phyloP scores from a whole-genome alignment of 2,113 vertebrate genomes.

The Cyanoderma ruficeps region DNA sequence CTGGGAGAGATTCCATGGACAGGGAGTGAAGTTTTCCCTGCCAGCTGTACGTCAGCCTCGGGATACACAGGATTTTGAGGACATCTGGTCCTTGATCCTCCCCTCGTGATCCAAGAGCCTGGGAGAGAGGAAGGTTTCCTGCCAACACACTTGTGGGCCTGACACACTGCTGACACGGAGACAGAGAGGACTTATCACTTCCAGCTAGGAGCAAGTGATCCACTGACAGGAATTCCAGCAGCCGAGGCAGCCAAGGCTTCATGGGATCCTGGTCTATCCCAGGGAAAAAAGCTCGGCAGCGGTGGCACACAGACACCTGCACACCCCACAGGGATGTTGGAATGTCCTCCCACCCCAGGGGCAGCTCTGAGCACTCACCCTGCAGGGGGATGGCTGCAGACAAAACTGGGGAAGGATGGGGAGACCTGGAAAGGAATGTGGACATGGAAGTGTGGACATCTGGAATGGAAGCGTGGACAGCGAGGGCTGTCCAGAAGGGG shows the following conservation, averaged over 20 bases:
- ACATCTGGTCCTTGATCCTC: neutral
- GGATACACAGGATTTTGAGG: neutral
- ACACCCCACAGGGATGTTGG: neutral
- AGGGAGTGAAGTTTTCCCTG: neutral
- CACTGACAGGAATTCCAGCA: neutral
- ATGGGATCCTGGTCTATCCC: fast-evolving
- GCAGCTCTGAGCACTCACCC: neutral
- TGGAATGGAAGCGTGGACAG: neutral
- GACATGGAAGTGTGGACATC: fast-evolving
- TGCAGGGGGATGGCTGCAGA: neutral
- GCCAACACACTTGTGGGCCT: neutral
- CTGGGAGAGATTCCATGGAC: neutral
- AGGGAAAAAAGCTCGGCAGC: neutral
- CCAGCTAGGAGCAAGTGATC: constrained; percentile 6
- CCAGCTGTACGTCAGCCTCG: neutral
- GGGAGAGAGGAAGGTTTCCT: neutral
- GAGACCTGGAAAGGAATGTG: neutral
- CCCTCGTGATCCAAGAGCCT: neutral
- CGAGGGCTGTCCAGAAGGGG: neutral
- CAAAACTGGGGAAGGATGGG: fast-evolving
- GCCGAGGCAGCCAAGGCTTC: neutral
- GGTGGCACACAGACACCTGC: neutral
- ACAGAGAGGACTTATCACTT: neutral
- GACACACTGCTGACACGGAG: neutral
- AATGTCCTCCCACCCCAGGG: neutral